Evolutionary conservation across 2,888 invertebrate species (phyloP).

Genomic region (Nipponacmea schrenckii): DNA sequence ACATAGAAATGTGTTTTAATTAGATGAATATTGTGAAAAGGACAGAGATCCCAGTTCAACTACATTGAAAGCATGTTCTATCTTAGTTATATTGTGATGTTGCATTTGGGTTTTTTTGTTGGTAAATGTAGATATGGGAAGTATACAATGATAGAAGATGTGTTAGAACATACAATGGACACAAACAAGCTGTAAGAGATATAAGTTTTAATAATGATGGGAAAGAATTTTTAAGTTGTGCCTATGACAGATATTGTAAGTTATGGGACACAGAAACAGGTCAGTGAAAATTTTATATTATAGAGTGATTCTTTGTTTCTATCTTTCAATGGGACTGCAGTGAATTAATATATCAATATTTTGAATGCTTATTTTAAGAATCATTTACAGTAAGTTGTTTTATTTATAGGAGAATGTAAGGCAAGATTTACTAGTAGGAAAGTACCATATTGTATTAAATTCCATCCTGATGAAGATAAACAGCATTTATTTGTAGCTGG

Average conservation of each 20-base stretch:
- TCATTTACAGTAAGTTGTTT: no score
- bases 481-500: conserved; percentile 98
- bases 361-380: no score
- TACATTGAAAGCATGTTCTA: no score
- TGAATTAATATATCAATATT: no score
- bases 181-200: conserved; percentile 95
- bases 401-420: conserved; percentile 69
- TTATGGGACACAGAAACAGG: conserved; percentile 99
- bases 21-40: no score
- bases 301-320: no score
- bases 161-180: conserved; percentile 93
- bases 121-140: conserved; percentile 85
- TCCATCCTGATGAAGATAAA: conserved; percentile 96
- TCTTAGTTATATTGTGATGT: no score
- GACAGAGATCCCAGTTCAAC: no score
- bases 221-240: conserved; percentile 91
- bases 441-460: conserved; percentile 97
- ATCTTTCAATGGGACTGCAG: no score
- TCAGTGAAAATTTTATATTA: conserved; percentile 59
- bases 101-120: neutral
- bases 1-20: no score
- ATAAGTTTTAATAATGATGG: conserved; percentile 95
- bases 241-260: conserved; percentile 95
- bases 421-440: conserved; percentile 88
- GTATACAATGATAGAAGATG: conserved; percentile 95